Percentiles rank a stretch among this genome's conserved stretches.
Evolutionary conservation across 2,888 invertebrate genomes (phyloP).

Genomic region (Nemotelus nigrinus): DNA sequence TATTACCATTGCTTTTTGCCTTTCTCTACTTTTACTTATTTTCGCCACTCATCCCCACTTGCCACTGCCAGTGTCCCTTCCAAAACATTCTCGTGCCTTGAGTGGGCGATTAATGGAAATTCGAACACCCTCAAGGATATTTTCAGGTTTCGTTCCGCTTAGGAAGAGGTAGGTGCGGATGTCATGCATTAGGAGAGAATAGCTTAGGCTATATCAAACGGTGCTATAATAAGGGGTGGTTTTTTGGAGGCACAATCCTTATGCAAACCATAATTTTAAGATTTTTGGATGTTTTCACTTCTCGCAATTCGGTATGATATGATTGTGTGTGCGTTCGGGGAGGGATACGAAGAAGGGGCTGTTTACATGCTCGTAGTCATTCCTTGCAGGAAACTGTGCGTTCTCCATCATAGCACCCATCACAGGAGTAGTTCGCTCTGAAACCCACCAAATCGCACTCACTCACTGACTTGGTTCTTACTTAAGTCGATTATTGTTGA

Average conservation of each 20-base stretch:
- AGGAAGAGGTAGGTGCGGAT: conserved; percentile 7
- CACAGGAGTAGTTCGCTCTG: conserved; percentile 4
- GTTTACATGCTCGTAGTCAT: background rate
- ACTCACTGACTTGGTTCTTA: conserved; percentile 18
- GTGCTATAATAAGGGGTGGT: conserved; percentile 29
- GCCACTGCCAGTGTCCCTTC: conserved; percentile 10
- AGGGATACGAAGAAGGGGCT: conserved; percentile 16
- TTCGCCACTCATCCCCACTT: conserved; percentile 27
- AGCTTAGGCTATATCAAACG: conserved; percentile 5
- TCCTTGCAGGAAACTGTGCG: background rate
- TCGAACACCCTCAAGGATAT: conserved; percentile 28
- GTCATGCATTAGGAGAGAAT: conserved; percentile 4
- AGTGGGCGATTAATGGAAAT: background rate
- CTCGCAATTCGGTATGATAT: conserved; percentile 1
- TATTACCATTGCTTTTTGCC: conserved; percentile 38
- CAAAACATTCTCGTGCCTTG: conserved; percentile 15
- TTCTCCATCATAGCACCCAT: conserved; percentile 25
- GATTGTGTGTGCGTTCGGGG: background rate
- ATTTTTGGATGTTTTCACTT: conserved; percentile 36
- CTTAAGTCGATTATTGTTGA: conserved; percentile 36
- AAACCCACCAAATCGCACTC: conserved; percentile 12
- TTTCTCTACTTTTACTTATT: conserved; percentile 41
- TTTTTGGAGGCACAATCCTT: conserved; percentile 11
- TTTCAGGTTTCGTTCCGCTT: background rate
- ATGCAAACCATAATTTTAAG: conserved; percentile 36